phyloP scores from a whole-genome alignment of 2,888 invertebrate genomes.

The Drosophila cognata region DNA sequence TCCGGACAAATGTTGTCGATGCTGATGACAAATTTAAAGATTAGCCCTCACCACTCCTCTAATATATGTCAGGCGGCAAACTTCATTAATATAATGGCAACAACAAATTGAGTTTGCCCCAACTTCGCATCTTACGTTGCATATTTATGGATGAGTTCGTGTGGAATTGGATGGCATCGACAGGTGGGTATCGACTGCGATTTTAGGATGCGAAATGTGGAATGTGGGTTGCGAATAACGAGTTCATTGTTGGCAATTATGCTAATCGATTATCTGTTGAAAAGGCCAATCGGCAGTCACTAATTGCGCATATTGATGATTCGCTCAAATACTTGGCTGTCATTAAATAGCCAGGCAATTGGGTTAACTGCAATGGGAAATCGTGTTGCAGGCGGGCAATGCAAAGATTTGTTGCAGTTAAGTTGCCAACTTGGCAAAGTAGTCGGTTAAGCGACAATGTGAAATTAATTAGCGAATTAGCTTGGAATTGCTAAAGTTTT shows the following conservation, averaged over 20 bases:
- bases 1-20: constrained; percentile 6
- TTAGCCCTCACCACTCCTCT: constrained; percentile 23
- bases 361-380: constrained; percentile 30
- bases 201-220: neutral
- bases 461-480: constrained; percentile 68
- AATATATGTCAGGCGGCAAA: constrained; percentile 24
- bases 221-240: constrained; percentile 27
- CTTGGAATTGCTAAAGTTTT: constrained; percentile 68
- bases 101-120: constrained; percentile 62
- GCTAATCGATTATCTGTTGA: constrained; percentile 69
- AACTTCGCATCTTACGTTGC: constrained; percentile 37
- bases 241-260: constrained; percentile 66
- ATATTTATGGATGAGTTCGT: constrained; percentile 56
- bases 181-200: neutral
- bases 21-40: constrained; percentile 65
- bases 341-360: constrained; percentile 29
- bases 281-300: constrained; percentile 65
- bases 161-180: constrained; percentile 3
- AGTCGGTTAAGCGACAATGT: constrained; percentile 22
- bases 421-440: constrained; percentile 26
- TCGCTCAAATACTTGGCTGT: constrained; percentile 18
- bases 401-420: constrained; percentile 30
- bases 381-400: constrained; percentile 13
- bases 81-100: constrained; percentile 72
- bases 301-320: constrained; percentile 67